Evolutionary conservation across 2,113 vertebrate genomes (phyloP).

Genomic region (Syngnathus scovelli): DNA sequence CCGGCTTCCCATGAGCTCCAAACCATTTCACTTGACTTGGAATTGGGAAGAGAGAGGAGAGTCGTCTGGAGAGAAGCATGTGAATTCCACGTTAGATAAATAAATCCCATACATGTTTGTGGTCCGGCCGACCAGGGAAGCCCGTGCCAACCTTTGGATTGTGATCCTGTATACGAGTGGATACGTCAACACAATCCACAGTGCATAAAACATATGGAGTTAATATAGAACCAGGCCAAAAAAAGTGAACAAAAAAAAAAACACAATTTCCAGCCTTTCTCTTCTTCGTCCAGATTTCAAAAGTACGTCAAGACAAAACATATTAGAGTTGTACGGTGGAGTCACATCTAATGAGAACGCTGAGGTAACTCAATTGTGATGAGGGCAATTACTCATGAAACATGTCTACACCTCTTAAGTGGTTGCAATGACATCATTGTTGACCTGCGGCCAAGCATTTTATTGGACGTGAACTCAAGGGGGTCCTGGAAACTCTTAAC

Average conservation of each 20-base stretch:
- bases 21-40: slow-evolving; percentile 44
- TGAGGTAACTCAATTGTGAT: slow-evolving; percentile 38
- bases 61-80: slow-evolving; percentile 48
- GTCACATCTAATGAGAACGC: slow-evolving; percentile 32
- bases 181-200: slow-evolving; percentile 48
- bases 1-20: slow-evolving; percentile 51
- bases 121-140: slow-evolving; percentile 52
- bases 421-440: slow-evolving; percentile 54
- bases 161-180: slow-evolving; percentile 46
- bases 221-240: slow-evolving; percentile 45
- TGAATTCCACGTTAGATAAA: slow-evolving; percentile 66
- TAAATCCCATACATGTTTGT: slow-evolving; percentile 67
- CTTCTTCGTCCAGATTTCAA: slow-evolving; percentile 28
- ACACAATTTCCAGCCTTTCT: slow-evolving; percentile 36
- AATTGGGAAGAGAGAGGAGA: slow-evolving; percentile 63
- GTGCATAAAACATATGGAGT: slow-evolving; percentile 57
- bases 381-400: slow-evolving; percentile 44
- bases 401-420: slow-evolving; percentile 36
- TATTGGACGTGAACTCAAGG: slow-evolving; percentile 27
- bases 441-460: slow-evolving; percentile 43
- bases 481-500: slow-evolving; percentile 39
- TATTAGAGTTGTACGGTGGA: not conserved
- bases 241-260: slow-evolving; percentile 38
- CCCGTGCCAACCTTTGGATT: slow-evolving; percentile 53
- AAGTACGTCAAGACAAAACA: slow-evolving; percentile 29